Base-by-base conservation (phyloP, 2,113 vertebrate species). In the Tympanuchus pallidicinctus region DNA sequence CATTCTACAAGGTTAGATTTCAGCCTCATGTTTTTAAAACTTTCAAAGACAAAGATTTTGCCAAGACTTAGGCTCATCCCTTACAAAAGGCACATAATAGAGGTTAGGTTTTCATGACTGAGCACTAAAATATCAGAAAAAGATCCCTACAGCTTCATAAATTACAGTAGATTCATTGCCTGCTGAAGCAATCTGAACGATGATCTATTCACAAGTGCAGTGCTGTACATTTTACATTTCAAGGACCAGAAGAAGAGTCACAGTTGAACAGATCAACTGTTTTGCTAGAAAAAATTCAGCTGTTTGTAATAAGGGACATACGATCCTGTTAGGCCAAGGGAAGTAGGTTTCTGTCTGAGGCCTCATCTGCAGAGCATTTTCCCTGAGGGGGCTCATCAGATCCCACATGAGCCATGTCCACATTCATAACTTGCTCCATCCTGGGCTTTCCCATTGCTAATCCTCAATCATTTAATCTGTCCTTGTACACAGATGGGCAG, bases 401-500 rank as follows among this genome's bases (percentile, higher is more conserved):
- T 80, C 92, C 90, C 89, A 32, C 13, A 48, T 66, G 89, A 87
- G 15, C 38, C 45, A 7, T 57, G 81, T 91, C 70, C 74, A 74
- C 10, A 54, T 67, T 84, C 52, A 2, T 64, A 71, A 85, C 16
- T 32, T 3, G 1, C 24, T 70, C 71, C n/a, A 7, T 60, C 76
- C 66, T 63, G 36, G 70, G 50, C 40, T 56, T 92, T 85, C 59
- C 76, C 67, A 64, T 65, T 91, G 71, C 85, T 92, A 70, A 36
- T 48, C 42, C 80, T 69, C 42, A 52, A n/a, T 83, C 48, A 45
- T 86, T 95, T 90, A 38, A 75, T 82, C 88, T 85, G 63, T 64
- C 70, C 34, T 71, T 56, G 64, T 80, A 82, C 84, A 86, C 95
- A 97, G 94, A 96, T 96, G 93, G 90, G 57, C 1, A 0, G 79